Evolutionary conservation across 2,113 vertebrate species (phyloP).

Genomic region (Pampusana beccarii): DNA sequence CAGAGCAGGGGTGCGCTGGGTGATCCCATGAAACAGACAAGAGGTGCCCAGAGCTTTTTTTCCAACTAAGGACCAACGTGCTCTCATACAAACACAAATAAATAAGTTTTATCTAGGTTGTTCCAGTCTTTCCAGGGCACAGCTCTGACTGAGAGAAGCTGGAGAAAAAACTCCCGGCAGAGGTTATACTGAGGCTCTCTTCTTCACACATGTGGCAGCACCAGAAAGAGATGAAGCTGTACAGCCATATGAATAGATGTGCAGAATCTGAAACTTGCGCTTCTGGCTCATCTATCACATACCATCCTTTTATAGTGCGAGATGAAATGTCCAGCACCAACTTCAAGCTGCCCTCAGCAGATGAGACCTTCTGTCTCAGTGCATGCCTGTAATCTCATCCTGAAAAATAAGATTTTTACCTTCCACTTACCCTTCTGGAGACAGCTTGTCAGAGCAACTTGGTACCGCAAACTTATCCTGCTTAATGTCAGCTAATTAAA

Average conservation of each 20-base stretch:
- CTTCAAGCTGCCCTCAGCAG: neutral
- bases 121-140: neutral
- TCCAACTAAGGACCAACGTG: neutral
- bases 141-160: neutral
- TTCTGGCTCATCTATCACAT: neutral
- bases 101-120: neutral
- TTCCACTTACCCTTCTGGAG: slow-evolving; percentile 9
- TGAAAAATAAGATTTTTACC: slow-evolving; percentile 22
- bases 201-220: neutral
- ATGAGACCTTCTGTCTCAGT: neutral
- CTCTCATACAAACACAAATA: neutral
- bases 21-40: neutral
- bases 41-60: neutral
- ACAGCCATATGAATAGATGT: neutral
- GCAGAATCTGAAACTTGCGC: neutral
- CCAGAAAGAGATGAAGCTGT: neutral
- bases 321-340: neutral
- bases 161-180: neutral
- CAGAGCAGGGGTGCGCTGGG: neutral
- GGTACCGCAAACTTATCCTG: slow-evolving; percentile 10
- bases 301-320: neutral
- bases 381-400: neutral
- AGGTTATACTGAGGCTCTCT: neutral
- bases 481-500: slow-evolving; percentile 56
- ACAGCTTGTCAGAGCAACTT: neutral